Evolutionary conservation across 2,888 invertebrate genomes (phyloP), one percentile per base, ranked within the genome.

Genomic region (Drosophila ochracea): DNA sequence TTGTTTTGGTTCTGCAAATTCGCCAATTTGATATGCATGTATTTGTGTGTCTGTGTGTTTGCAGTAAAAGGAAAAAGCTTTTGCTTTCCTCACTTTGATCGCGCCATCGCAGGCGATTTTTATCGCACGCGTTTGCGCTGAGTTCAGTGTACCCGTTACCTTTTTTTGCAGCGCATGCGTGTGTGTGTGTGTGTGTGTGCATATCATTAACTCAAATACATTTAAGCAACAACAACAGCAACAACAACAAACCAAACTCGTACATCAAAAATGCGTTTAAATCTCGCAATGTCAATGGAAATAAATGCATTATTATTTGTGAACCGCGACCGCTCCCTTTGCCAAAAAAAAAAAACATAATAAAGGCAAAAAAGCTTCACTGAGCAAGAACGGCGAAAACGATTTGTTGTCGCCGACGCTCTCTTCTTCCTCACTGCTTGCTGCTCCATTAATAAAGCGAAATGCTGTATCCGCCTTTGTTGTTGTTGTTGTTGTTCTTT

Each of bases 111-210:
- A 61, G 16, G 58, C 69, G 68, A 61, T 76, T 68, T 76, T 41
- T 31, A 68, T 69, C 67, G 77, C 67, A 70, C 67, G 53, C 59
- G 58, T 41, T 66, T 54, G 66, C 50, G 50, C 54, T 33, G 82
- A 83, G 85, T 86, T 86, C 85, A 86, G 81, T 90, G 90, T 81
- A 86, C 85, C 65, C 89, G 89, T 90, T 86, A 85, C 85, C 90
- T 88, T 85, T 88, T 75, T 75, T 53, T 39, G 57, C 58, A 67
- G 68, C 68, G 61, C 53, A 37, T 58, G 57, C 61, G 58, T 74
- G 33, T 50, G 16, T 55, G 19, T 57, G 28, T 55, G 25, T 28
- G 25, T 28, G 16, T 57, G 33, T 50, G 25, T 28, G 16, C 53
- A 49, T 58, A 82, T 78, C 78, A 78, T 82, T 78, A 82, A 78